Conservation (phyloP, 2,113 vertebrate species). For the Epinephelus moara region DNA sequence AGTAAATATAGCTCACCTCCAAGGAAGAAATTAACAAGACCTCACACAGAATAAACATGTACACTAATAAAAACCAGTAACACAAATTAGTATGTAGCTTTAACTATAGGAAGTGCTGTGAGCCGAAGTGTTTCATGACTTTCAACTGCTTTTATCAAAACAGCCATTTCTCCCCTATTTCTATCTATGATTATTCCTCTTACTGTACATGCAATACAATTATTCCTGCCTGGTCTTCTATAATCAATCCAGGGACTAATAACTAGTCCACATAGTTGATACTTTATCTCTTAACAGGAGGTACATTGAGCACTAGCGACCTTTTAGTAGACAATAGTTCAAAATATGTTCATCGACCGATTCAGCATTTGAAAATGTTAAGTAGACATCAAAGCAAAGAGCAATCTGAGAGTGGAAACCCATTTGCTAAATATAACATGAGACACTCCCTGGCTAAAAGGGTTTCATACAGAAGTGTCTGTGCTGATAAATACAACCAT, state of each 20-base stretch:
- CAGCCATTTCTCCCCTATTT: neutral
- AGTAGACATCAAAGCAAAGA: constrained; percentile 13
- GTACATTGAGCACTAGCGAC: neutral
- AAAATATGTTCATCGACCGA: neutral
- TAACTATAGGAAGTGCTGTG: neutral
- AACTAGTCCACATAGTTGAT: neutral
- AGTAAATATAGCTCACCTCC: constrained; percentile 43
- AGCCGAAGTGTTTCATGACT: neutral
- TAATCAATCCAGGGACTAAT: neutral
- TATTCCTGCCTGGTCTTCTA: neutral
- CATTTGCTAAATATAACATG: constrained; percentile 56
- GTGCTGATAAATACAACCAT: constrained; percentile 55
- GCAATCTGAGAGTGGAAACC: constrained; percentile 40
- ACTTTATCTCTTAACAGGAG: neutral
- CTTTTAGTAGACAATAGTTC: neutral
- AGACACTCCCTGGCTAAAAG: constrained; percentile 49
- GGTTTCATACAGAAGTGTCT: constrained; percentile 26
- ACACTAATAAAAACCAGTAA: constrained; percentile 40
- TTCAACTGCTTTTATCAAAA: constrained; percentile 3
- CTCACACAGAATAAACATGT: constrained; percentile 65
- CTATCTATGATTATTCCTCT: neutral
- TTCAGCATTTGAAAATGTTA: neutral
- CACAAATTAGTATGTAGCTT: constrained; percentile 21
- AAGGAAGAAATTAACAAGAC: constrained; percentile 60
- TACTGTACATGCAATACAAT: neutral